Percentiles rank a stretch among this genome's conserved stretches.
These are phyloP conservation scores for Physella acuta DNA, from an alignment of 1,140 invertebrate species.

Conservation along the genomic window DNA sequence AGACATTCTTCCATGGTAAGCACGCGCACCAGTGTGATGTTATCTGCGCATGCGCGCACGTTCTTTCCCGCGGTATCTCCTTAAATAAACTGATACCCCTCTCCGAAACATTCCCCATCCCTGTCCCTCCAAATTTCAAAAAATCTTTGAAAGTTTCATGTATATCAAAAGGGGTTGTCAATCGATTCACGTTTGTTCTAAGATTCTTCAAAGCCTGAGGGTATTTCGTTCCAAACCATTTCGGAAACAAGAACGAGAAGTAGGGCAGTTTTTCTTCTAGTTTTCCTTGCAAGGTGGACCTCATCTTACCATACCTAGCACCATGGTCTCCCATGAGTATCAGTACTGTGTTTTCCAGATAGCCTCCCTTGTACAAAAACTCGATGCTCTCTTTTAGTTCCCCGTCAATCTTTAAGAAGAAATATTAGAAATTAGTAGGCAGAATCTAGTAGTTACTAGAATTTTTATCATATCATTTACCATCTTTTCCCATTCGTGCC, in stretches of 20 bases:
- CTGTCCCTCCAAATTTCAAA: conserved; percentile 66
- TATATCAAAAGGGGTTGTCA: conserved; percentile 62
- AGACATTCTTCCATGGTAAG: conserved; percentile 66
- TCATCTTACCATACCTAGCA: conserved; percentile 78
- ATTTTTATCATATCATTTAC: no score
- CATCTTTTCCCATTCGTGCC: no score
- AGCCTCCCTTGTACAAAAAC: conserved; percentile 71
- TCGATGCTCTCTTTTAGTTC: no score
- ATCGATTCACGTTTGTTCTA: conserved; percentile 65
- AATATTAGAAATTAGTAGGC: no score
- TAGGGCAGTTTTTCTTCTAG: no score
- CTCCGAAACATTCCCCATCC: conserved; percentile 63
- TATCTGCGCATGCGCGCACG: conserved; percentile 82
- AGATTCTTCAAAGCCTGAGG: conserved; percentile 70
- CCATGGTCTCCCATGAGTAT: conserved; percentile 91
- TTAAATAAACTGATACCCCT: conserved; percentile 59
- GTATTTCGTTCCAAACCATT: conserved; percentile 69
- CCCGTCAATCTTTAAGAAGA: no score
- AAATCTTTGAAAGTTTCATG: conserved; percentile 58
- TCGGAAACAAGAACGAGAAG: conserved; percentile 76
- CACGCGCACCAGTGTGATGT: conserved; percentile 95
- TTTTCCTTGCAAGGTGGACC: conserved; percentile 79
- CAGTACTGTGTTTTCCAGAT: conserved; percentile 66
- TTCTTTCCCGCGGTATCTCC: conserved; percentile 67
- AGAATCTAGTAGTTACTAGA: no score